Evolutionary conservation across 2,888 invertebrate species (phyloP), one percentile per base, ranked within the genome.

Genomic region (Epinotia bilunana): DNA sequence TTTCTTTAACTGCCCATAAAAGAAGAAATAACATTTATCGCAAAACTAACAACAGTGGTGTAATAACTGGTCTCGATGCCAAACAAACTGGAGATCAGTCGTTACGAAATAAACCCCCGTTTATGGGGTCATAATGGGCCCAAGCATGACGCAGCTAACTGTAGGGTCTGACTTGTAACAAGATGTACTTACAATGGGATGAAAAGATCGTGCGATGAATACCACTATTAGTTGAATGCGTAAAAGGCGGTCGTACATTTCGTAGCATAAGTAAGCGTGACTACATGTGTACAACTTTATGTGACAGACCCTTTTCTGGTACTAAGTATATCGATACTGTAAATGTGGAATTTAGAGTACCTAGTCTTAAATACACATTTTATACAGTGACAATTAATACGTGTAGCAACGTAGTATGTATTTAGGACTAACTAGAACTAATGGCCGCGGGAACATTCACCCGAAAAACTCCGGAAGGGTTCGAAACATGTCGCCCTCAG

Each of bases 131-230:
- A 67, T 67, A 72, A 74, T 64, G 71, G 67, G 53, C 18, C 65
- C 61, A 57, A 67, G 64, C 65, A 75, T 75, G 75, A 75, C 71
- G 65, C 71, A 61, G 55, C 71, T 75, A 74, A 74, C 74, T 74
- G 74, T 74, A 64, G 74, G 69, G 57, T 71, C 74, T 70, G 74
- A 74, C 70, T 58, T 39, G 74, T 58, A 74, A 74, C 74, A 74
- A 71, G 74, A 39, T 39, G 64, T 57, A n/a, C n/a, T n/a, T 20
- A 74, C 74, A 74, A 74, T 71, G 53, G 65, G 74, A 74, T 64
- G 70, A 49, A 64, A 64, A 74, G 70, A 74, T 71, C 43, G 70
- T 70, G 58, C 62, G 43, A 39, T 69, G 74, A 74, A 74, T 74
- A 70, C 69, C 46, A 69, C 49, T 64, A 74, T 70, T 74, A 58